Conservation (phyloP, 2,888 invertebrate genomes). For the Galerucella calmariensis region DNA sequence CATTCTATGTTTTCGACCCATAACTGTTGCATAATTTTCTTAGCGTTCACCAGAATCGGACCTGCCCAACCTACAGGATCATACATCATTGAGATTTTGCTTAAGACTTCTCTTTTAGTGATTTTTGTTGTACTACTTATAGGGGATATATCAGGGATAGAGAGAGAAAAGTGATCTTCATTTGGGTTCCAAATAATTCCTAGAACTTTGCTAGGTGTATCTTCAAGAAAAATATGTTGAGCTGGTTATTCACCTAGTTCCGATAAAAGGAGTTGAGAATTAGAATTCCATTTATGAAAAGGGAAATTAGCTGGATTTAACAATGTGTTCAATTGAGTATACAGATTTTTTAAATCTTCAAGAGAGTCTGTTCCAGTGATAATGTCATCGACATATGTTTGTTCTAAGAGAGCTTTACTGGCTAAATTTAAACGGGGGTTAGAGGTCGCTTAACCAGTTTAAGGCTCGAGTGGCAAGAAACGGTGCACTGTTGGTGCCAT, state of each 20-base stretch:
- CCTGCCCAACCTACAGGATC: slow-evolving; percentile 2
- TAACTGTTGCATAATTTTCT: not conserved
- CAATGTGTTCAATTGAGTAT: not conserved
- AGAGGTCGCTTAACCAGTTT: not conserved
- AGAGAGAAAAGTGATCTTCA: slow-evolving; percentile 6
- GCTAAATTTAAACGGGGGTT: too few relatives aligned
- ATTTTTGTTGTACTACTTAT: slow-evolving; percentile 1
- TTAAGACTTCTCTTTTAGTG: not conserved
- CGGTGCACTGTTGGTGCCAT: too few relatives aligned
- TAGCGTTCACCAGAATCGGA: not conserved
- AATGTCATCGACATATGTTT: slow-evolving; percentile 11
- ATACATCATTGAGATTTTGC: slow-evolving; percentile 1
- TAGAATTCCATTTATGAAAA: not conserved
- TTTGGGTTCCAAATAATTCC: slow-evolving; percentile 7
- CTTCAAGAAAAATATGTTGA: not conserved
- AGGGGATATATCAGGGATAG: slow-evolving; percentile 2
- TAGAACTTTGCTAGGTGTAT: not conserved
- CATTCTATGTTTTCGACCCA: not conserved
- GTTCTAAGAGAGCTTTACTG: not conserved
- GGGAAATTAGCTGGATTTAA: not conserved
- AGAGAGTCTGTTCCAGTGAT: slow-evolving; percentile 5
- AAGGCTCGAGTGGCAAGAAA: too few relatives aligned
- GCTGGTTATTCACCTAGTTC: not conserved
- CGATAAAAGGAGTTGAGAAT: not conserved
- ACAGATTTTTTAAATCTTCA: not conserved